phyloP scores from a whole-genome alignment of 2,888 invertebrate genomes.

The Ashinkailepas kermadecensis region DNA sequence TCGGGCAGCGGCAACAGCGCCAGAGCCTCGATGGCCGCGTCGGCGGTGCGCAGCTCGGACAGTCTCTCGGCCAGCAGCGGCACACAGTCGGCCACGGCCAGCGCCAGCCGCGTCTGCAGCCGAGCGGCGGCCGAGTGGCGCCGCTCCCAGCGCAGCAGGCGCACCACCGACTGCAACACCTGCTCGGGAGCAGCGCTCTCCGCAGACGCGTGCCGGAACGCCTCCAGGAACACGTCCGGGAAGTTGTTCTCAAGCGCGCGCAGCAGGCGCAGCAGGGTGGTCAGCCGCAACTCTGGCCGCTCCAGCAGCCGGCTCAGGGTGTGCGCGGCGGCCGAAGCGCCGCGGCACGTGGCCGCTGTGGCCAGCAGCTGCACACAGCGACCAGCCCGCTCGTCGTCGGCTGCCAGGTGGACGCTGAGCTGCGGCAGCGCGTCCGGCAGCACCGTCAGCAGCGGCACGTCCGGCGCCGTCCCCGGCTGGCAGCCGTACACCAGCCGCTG shows the following conservation, averaged over 20 bases:
- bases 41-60: slow-evolving; percentile 3
- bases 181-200: slow-evolving; percentile 12
- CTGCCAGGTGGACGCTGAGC: slow-evolving; percentile 1
- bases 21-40: slow-evolving; percentile 14
- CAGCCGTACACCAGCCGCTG: slow-evolving; percentile 21
- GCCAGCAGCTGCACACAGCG: slow-evolving; percentile 16
- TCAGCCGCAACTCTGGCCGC: slow-evolving; percentile 3
- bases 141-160: slow-evolving; percentile 12
- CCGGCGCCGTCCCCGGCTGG: slow-evolving; percentile 9
- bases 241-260: slow-evolving; percentile 9
- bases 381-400: slow-evolving; percentile 4
- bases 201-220: slow-evolving; percentile 16
- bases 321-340: background rate
- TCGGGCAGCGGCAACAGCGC: slow-evolving; percentile 12
- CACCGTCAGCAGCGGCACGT: slow-evolving; percentile 22
- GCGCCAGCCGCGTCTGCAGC: slow-evolving; percentile 4
- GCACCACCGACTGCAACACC: slow-evolving; percentile 15
- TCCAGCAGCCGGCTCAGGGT: background rate
- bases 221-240: slow-evolving; percentile 1
- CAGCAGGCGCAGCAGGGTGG: slow-evolving; percentile 1
- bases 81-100: background rate
- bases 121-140: background rate
- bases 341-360: background rate
- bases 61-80: slow-evolving; percentile 11
- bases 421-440: slow-evolving; percentile 18